phyloP scores from a whole-genome alignment of 2,797 vertebrate genomes.

The Phoebastria nigripes region DNA sequence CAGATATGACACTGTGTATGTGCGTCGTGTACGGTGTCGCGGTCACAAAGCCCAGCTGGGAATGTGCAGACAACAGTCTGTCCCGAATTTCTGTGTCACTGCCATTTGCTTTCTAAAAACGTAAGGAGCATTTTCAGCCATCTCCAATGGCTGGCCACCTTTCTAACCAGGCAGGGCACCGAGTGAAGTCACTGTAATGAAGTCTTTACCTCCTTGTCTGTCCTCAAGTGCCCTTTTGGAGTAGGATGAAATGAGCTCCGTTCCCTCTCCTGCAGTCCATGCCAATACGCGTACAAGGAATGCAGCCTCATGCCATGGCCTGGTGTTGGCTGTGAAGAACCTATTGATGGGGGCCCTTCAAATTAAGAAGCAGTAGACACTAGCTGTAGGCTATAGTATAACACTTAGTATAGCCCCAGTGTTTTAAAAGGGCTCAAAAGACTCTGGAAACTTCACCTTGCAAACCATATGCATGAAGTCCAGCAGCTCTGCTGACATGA shows the following conservation, averaged over 20 bases:
- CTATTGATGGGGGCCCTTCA: background rate
- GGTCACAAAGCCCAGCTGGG: constrained; percentile 1
- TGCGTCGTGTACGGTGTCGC: background rate
- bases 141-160: background rate
- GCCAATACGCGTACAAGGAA: background rate
- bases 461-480: background rate
- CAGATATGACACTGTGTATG: background rate
- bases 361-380: background rate
- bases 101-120: background rate
- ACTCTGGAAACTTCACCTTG: background rate
- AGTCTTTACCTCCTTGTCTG: background rate
- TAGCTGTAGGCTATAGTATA: accelerated
- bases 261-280: accelerated
- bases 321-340: background rate
- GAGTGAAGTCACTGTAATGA: background rate
- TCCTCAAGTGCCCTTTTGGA: background rate
- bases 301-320: background rate
- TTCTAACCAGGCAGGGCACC: background rate
- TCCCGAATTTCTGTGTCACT: background rate
- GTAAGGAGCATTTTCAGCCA: background rate
- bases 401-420: no score
- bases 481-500: background rate
- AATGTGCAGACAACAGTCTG: background rate
- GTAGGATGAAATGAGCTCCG: background rate
- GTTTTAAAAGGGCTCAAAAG: background rate